Evolutionary conservation across 2,888 invertebrate genomes (phyloP), one percentile per base, ranked within the genome.

Genomic region (Macrophya annulata): DNA sequence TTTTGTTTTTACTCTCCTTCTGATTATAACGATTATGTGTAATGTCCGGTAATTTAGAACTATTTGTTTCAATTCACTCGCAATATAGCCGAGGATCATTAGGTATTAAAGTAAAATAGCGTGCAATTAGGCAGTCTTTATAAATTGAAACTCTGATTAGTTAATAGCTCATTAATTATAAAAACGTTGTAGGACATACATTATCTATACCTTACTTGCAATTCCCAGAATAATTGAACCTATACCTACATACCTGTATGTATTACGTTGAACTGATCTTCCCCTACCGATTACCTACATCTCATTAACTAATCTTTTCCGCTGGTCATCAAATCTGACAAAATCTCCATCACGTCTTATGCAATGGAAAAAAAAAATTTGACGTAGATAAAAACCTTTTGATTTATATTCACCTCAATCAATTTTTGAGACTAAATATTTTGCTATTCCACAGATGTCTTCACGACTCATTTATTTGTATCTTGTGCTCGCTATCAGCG

Each of bases 21-120:
- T 40, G 9, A 59, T 81, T 62, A 77, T 1, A 62, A 59, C 62
- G 59, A 81, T 81, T 25, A 62, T 62, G 12, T 43, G 25, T 43
- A 81, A 81, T 81, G n/a, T 81, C 59, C 62, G 81, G 59, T 81
- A 62, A 43, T 81, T 81, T 62, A 12, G 21, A 43, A 81, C 59
- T 62, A 81, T 37, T 62, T 62, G 59, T 62, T 62, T 62, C 81
- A 81, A 81, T 59, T 81, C 81, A 21, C 62, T 43, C 81, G 55
- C 37, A 12, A 45, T 43, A 43, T 10, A n/a, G 10, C 77, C 51
- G 31, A 51, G 77, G 48, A 77, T 77, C 77, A 55, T 77, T 77
- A 9, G 17, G n/a, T 68, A 31, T 43, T 45, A 51, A 55, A 77
- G 31, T 17, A 77, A 37, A 77, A 51, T 31, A 51, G 31, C 12